phyloP scores from a whole-genome alignment of 2,113 vertebrate genomes.

The Oncorhynchus masou region DNA sequence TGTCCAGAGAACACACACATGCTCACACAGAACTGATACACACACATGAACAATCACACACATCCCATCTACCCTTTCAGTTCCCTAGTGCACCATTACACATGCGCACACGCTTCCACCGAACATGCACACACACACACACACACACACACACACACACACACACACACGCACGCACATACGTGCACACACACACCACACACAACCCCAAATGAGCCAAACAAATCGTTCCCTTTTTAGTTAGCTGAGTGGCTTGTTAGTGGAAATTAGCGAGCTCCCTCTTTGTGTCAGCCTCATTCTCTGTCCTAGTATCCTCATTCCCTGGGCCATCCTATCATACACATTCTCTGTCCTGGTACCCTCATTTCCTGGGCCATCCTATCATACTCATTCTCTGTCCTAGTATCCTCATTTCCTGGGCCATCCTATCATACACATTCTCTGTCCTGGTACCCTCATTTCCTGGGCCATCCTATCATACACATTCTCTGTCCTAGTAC shows the following conservation, averaged over 20 bases:
- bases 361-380: not conserved
- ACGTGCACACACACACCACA: not conserved
- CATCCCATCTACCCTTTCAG: not conserved
- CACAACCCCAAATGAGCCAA: slow-evolving; percentile 31
- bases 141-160: slow-evolving; percentile 1
- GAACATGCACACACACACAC: not conserved
- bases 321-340: too few relatives aligned
- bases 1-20: not conserved
- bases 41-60: not conserved
- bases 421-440: slow-evolving; percentile 1
- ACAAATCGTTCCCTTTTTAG: slow-evolving; percentile 41
- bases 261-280: slow-evolving; percentile 41
- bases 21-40: not conserved
- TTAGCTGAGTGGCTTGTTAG: slow-evolving; percentile 36
- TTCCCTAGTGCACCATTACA: not conserved
- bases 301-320: not conserved
- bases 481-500: not conserved
- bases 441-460: too few relatives aligned
- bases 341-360: not conserved
- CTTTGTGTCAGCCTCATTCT: slow-evolving; percentile 5
- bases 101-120: not conserved
- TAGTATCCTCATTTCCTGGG: not conserved
- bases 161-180: not conserved
- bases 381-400: too few relatives aligned
- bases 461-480: not conserved